Percentiles rank a stretch among this genome's conserved stretches.
Evolutionary conservation across 2,113 vertebrate species (phyloP).

Genomic region (Enhydra lutris): DNA sequence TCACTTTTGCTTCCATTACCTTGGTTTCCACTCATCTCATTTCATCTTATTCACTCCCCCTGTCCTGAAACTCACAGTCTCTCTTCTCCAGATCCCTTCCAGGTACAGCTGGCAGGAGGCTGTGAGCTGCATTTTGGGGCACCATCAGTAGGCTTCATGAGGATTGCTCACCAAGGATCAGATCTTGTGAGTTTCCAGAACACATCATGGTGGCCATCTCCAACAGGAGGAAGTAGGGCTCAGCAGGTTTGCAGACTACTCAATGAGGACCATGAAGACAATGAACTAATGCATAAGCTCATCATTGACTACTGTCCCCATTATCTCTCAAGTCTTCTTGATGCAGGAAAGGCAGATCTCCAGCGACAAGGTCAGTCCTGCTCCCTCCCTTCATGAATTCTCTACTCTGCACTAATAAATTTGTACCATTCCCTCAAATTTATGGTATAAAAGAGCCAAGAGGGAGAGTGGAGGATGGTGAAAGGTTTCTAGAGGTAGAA

Average conservation of each 20-base stretch:
- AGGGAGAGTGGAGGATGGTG: too few species aligned
- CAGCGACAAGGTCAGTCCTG: neutral
- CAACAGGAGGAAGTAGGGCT: neutral
- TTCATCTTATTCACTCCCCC: neutral
- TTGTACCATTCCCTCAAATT: too few species aligned
- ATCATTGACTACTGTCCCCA: neutral
- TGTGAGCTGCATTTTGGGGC: neutral
- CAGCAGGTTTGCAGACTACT: accelerated
- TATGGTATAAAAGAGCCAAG: too few species aligned
- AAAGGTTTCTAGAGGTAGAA: too few species aligned
- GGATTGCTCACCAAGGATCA: neutral
- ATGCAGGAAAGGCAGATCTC: neutral
- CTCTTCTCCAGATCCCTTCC: neutral
- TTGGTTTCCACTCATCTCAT: neutral
- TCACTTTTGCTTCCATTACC: neutral
- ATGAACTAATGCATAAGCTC: too few species aligned
- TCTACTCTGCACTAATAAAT: too few species aligned
- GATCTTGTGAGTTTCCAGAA: neutral
- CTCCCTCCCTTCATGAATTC: too few species aligned
- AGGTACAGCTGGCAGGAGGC: neutral
- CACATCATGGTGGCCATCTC: neutral
- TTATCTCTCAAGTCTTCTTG: neutral
- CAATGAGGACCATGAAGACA: neutral
- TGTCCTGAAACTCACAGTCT: neutral
- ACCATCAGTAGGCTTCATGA: accelerated